These are phyloP conservation scores for Morpho achilles DNA, from an alignment of 2,888 invertebrate genomes.

Conservation along the genomic window DNA sequence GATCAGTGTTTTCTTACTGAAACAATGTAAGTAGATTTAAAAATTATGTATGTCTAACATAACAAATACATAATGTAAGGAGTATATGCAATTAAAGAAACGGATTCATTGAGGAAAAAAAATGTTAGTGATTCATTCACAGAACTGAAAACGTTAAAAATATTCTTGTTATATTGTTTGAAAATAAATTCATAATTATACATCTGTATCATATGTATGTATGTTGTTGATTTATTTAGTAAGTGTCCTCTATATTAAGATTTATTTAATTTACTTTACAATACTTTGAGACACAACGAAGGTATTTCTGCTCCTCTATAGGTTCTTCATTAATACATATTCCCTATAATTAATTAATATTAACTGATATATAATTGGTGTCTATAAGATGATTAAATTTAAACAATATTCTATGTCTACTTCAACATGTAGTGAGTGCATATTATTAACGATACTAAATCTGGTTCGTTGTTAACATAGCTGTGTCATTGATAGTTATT, in stretches of 20 bases:
- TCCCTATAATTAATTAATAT: conserved; percentile 49
- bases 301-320: conserved; percentile 37
- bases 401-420: conserved; percentile 46
- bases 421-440: conserved; percentile 52
- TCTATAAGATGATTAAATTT: conserved; percentile 58
- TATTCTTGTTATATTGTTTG: conserved; percentile 76
- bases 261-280: conserved; percentile 33
- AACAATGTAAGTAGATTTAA: conserved; percentile 20
- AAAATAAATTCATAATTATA: conserved; percentile 59
- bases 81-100: conserved; percentile 37
- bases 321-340: conserved; percentile 48
- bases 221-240: conserved; percentile 74
- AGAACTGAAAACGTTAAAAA: conserved; percentile 77
- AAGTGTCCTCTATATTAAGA: conserved; percentile 58
- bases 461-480: conserved; percentile 64
- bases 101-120: conserved; percentile 44
- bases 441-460: conserved; percentile 35
- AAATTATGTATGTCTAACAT: conserved; percentile 25
- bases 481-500: conserved; percentile 56
- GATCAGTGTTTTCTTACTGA: conserved; percentile 37
- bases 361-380: conserved; percentile 64
- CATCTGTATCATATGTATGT: conserved; percentile 68
- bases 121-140: conserved; percentile 77
- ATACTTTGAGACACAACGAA: conserved; percentile 65
- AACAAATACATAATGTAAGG: conserved; percentile 28